These are phyloP conservation scores for Tonatia bakeri DNA, from an alignment of 2,113 vertebrate species.

Conservation along the genomic window DNA sequence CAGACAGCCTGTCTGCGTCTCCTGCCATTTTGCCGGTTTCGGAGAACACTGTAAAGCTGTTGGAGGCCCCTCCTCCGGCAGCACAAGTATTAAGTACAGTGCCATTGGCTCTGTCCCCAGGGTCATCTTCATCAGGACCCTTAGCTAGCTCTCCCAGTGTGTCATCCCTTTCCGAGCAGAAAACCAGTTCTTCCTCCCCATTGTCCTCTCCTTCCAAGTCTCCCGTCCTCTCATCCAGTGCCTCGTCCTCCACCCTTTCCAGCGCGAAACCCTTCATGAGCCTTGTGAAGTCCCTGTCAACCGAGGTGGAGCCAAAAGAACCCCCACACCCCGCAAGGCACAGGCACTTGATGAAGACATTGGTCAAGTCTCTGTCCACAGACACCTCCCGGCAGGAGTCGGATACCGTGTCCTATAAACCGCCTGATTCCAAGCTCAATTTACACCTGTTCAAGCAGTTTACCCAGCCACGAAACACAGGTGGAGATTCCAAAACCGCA, in stretches of 20 bases:
- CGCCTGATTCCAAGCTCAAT: conserved; percentile 92
- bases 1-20: conserved; percentile 74
- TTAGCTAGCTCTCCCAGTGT: conserved; percentile 75
- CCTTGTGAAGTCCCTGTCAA: conserved; percentile 94
- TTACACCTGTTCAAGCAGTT: conserved; percentile 97
- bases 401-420: conserved; percentile 83
- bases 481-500: conserved; percentile 96
- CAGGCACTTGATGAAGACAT: conserved; percentile 95
- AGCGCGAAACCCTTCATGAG: conserved; percentile 91
- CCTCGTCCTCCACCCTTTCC: conserved; percentile 77
- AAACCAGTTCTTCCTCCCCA: conserved; percentile 81
- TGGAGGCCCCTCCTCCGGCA: conserved; percentile 73
- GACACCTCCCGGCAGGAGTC: conserved; percentile 91
- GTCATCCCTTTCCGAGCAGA: conserved; percentile 82
- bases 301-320: conserved; percentile 94
- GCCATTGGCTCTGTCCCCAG: conserved; percentile 82
- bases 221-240: conserved; percentile 78
- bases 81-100: conserved; percentile 78
- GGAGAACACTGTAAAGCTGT: conserved; percentile 76
- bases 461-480: conserved; percentile 90
- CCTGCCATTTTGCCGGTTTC: conserved; percentile 71
- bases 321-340: conserved; percentile 83
- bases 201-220: conserved; percentile 89
- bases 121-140: conserved; percentile 75
- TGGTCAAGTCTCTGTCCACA: conserved; percentile 96